Evolutionary conservation across 2,797 vertebrate species (phyloP), one percentile per base, ranked within the genome.

Genomic region (Clarias laeviceps): DNA sequence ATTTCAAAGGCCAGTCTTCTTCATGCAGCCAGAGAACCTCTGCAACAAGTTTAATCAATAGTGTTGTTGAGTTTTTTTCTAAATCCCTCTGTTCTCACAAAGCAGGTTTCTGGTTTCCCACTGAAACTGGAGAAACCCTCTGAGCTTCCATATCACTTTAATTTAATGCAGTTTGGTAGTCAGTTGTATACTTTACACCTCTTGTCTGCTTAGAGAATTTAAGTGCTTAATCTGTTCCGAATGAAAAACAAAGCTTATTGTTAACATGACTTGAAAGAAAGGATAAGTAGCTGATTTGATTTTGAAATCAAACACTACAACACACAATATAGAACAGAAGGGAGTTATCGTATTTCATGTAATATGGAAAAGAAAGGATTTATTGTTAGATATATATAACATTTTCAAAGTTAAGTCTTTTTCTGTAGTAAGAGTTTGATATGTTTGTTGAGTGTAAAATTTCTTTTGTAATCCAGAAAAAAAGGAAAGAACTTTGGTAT

Each of bases 1-100:
- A 82, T 88, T 85, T 88, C 88, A 90, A 89, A 90, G 87, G 54
- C 69, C 77, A 18, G 5, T 73, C 72, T 72, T 24, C 80, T 17
- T 15, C 74, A 82, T 70, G 37, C 65, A 59, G 56, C 27, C 59
- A 9, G 37, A 76, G 61, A 56, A 70, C 66, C 80, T 79, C 80
- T 90, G 86, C 81, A 87, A 88, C 76, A 70, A 86, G 77, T 84
- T 85, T 82, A 88, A 89, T 90, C 87, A 90, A 90, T 89, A 89
- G 50, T 32, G 68, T 66, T 61, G 56, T 85, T 83, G 77, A 77
- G 65, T 83, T 82, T 40, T 79, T 88, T 76, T 82, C 73, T 68
- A 85, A 88, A 79, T 84, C 64, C 64, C 68, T 22, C 24, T 65
- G 83, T 65, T 76, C 24, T 54, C n/a, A 12, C 57, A 77, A 57